Conservation (phyloP, 1,140 invertebrate species). For the Drosophila pandora region DNA sequence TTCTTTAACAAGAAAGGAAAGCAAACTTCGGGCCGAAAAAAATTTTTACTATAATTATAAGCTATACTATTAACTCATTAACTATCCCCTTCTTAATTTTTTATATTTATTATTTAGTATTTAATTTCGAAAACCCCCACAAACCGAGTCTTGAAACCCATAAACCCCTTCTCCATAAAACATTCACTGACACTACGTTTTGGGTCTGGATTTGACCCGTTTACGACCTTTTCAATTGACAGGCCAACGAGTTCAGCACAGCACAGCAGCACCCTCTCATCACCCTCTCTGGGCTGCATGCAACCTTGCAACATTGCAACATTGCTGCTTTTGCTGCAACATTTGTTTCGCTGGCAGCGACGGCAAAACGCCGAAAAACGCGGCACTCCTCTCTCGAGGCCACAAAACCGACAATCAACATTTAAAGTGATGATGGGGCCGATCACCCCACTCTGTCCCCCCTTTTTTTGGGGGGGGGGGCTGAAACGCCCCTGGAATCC, state of each 20-base stretch:
- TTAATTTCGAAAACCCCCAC: not conserved
- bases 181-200: not conserved
- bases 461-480: not conserved
- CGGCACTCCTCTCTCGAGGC: constrained; percentile 3
- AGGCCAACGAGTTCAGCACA: not conserved
- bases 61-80: no score
- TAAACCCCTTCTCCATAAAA: not conserved
- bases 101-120: not conserved
- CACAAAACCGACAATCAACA: constrained; percentile 35
- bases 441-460: not conserved
- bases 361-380: not conserved
- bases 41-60: no score
- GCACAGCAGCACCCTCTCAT: no score
- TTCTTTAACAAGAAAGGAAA: no score
- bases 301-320: constrained; percentile 14
- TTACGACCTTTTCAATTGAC: constrained; percentile 21
- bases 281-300: not conserved
- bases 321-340: not conserved
- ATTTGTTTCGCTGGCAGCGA: not conserved
- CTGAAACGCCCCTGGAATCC: not conserved
- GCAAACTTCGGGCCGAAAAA: no score
- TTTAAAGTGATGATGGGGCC: constrained; percentile 34
- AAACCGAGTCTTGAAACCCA: not conserved
- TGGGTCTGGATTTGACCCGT: constrained; percentile 3
- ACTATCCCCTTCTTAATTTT: not conserved